Percentiles rank a stretch among this genome's conserved stretches.
These are phyloP conservation scores for Latrodectus geometricus DNA, from an alignment of 1,140 invertebrate genomes.

Conservation along the genomic window DNA sequence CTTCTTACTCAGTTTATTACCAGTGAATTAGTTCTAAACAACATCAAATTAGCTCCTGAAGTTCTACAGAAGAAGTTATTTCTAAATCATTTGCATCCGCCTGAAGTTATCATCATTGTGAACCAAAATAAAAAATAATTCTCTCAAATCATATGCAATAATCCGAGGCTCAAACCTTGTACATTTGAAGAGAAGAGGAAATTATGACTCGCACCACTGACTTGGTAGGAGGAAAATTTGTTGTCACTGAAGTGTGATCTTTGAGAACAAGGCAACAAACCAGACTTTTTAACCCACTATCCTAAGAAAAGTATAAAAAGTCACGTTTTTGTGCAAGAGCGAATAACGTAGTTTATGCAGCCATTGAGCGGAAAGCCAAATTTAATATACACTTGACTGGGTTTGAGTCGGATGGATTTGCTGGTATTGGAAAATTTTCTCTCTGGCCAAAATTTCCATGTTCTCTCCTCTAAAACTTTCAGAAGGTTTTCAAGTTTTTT, in stretches of 20 bases:
- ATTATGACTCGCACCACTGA: slow-evolving; percentile 38
- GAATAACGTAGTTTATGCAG: slow-evolving; percentile 50
- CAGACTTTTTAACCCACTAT: neutral
- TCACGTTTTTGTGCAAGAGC: slow-evolving; percentile 39
- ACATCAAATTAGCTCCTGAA: too few relatives aligned
- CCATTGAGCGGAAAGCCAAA: slow-evolving; percentile 25
- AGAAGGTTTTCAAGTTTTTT: slow-evolving; percentile 14
- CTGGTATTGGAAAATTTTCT: slow-evolving; percentile 10
- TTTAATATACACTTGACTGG: slow-evolving; percentile 49
- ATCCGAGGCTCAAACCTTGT: too few relatives aligned
- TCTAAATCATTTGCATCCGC: too few relatives aligned
- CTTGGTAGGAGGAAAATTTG: slow-evolving; percentile 34
- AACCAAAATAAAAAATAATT: too few relatives aligned
- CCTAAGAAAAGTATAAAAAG: slow-evolving; percentile 31
- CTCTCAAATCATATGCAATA: too few relatives aligned
- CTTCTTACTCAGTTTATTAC: too few relatives aligned
- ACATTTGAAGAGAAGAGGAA: neutral
- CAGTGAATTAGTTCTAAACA: too few relatives aligned
- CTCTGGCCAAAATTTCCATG: slow-evolving; percentile 11
- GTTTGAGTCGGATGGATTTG: slow-evolving; percentile 20
- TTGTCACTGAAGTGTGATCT: slow-evolving; percentile 42
- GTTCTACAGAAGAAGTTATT: too few relatives aligned
- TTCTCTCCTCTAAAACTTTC: slow-evolving; percentile 12
- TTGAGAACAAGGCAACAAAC: slow-evolving; percentile 26
- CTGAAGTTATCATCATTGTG: too few relatives aligned